These are phyloP conservation scores for Leptinotarsa defecta DNA, from an alignment of 1,140 invertebrate species.

Conservation along the genomic window DNA sequence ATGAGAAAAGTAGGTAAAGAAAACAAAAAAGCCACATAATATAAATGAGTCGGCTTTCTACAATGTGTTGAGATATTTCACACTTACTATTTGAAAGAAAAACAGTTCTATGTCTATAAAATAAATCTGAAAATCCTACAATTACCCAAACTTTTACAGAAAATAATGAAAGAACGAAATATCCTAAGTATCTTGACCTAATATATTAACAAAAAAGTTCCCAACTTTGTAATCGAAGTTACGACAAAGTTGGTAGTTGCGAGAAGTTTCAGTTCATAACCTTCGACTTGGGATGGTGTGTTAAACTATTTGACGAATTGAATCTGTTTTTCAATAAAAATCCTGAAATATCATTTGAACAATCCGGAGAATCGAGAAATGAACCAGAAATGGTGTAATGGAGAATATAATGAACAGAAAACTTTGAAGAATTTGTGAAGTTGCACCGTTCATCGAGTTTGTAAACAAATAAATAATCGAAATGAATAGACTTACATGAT, in stretches of 20 bases:
- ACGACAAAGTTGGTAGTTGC: conserved; percentile 1
- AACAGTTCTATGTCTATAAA: too few relatives aligned
- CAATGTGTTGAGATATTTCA: too few relatives aligned
- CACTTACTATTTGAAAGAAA: too few relatives aligned
- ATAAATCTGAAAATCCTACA: too few relatives aligned
- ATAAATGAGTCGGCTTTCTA: too few relatives aligned
- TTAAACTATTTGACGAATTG: not conserved
- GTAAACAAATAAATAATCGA: too few relatives aligned
- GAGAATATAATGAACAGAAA: not conserved
- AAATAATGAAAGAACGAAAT: not conserved
- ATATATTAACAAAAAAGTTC: conserved; percentile 21
- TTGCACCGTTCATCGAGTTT: too few relatives aligned
- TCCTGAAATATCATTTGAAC: not conserved
- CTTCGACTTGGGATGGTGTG: not conserved
- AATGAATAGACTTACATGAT: too few relatives aligned
- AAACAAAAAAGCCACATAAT: too few relatives aligned
- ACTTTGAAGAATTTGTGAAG: not conserved
- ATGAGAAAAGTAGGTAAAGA: too few relatives aligned
- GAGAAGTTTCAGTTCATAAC: conserved; percentile 3
- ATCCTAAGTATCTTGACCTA: conserved; percentile 1
- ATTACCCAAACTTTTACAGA: too few relatives aligned
- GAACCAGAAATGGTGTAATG: not conserved
- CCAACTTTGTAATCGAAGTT: conserved; percentile 19
- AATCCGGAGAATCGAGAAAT: not conserved
- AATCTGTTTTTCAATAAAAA: not conserved